Percentiles rank a stretch among this genome's conserved stretches.
Evolutionary conservation across 1,140 invertebrate genomes (phyloP).

Genomic region (Anastrepha ludens): DNA sequence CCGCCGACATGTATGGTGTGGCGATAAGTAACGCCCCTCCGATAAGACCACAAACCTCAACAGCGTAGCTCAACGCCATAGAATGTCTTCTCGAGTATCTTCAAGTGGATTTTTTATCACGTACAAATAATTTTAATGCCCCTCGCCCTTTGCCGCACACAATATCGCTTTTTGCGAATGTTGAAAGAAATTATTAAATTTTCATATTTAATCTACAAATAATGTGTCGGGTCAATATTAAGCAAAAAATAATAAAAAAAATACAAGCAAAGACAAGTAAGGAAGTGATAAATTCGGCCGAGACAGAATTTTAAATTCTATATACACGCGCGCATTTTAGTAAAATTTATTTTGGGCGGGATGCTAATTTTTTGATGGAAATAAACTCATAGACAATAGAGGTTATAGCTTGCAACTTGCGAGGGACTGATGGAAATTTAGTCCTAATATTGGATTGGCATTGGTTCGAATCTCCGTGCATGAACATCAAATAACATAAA

Average conservation of each 20-base stretch:
- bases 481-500: too few relatives aligned
- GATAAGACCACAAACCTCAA: slow-evolving; percentile 13
- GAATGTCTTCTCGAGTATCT: slow-evolving; percentile 33
- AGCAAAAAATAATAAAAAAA: neutral
- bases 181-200: slow-evolving; percentile 31
- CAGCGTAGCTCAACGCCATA: neutral
- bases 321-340: too few relatives aligned
- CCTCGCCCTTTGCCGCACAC: neutral
- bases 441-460: too few relatives aligned
- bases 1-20: slow-evolving; percentile 3
- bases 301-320: too few relatives aligned
- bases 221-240: neutral
- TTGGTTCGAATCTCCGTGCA: too few relatives aligned
- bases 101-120: slow-evolving; percentile 24
- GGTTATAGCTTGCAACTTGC: too few relatives aligned
- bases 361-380: too few relatives aligned
- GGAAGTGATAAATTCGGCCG: neutral
- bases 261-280: neutral
- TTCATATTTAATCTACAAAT: slow-evolving; percentile 5
- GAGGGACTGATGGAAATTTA: too few relatives aligned
- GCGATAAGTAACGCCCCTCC: slow-evolving; percentile 38
- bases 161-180: neutral
- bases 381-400: too few relatives aligned
- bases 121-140: slow-evolving; percentile 20
- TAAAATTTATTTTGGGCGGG: too few relatives aligned